Evolutionary conservation across 2,888 invertebrate genomes (phyloP).

Genomic region (Neria commutata): DNA sequence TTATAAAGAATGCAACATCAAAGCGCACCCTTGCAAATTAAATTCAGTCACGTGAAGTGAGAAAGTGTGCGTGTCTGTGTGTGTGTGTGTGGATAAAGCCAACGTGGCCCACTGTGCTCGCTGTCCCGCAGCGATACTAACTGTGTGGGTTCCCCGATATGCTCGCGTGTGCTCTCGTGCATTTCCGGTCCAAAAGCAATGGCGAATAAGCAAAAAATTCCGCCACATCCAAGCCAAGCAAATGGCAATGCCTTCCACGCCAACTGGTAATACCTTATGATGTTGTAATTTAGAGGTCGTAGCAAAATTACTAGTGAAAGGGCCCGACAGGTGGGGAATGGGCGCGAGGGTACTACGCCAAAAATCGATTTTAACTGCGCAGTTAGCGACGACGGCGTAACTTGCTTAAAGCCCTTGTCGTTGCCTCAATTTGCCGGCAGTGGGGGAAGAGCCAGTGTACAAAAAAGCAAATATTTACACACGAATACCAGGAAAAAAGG

Average conservation of each 20-base stretch:
- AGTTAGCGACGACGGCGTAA: too few relatives aligned
- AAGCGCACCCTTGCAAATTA: not conserved
- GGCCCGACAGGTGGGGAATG: too few relatives aligned
- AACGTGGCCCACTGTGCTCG: not conserved
- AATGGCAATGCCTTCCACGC: not conserved
- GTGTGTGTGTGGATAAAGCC: not conserved
- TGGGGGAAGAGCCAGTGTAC: too few relatives aligned
- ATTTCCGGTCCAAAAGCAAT: too few relatives aligned
- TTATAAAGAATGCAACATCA: constrained; percentile 2
- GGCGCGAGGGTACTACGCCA: not conserved
- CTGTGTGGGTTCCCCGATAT: too few relatives aligned
- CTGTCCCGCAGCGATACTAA: not conserved
- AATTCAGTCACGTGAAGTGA: not conserved
- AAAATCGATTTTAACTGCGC: not conserved
- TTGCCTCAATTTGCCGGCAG: too few relatives aligned
- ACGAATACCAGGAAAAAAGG: too few relatives aligned
- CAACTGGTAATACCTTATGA: not conserved
- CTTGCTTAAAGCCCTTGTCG: too few relatives aligned
- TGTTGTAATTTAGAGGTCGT: not conserved
- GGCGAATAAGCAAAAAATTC: too few relatives aligned
- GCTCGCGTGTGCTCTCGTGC: not conserved
- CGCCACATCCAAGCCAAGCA: not conserved
- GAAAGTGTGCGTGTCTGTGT: not conserved
- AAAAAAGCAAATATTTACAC: too few relatives aligned
- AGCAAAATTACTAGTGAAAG: too few relatives aligned